Evolutionary conservation across 2,888 invertebrate species (phyloP), one percentile per base, ranked within the genome.

Genomic region (Homarus gammarus): DNA sequence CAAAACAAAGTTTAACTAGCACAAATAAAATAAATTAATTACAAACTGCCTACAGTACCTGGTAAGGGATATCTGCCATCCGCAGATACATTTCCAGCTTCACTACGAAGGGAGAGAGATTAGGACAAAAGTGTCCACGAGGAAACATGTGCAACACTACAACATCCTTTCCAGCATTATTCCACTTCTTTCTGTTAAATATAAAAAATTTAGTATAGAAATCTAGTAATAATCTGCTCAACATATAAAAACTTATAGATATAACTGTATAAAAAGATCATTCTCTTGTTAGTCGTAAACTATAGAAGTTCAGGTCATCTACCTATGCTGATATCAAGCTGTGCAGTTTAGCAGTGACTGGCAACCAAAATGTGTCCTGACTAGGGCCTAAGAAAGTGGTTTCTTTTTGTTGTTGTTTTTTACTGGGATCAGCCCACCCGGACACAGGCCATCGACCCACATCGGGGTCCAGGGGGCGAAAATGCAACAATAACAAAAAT

Each of bases 71-170:
- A 15, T 36, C 40, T 5, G 87, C 87, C 73, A 87, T 72, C 31
- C 87, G 36, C n/a, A 87, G 61, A 44, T 87, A 87, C 0, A 75
- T 87, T 44, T 87, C 87, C 27, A 87, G 61, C 36, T 87, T 87
- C 33, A 87, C 33, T 10, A 87, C 87, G 36, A 87, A 87, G 15
- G 87, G 87, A 18, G 87, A 87, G 38, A 87, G 61, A 56, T 61
- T 87, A 1, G 87, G 87, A 51, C 87, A 82, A 73, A 31, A 56
- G 38, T 31, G 51, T 40, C 87, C 87, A 12, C 87, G 38, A 8
- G 81, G 73, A 64, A 87, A 82, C 27, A 73, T 79, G 56, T 87
- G 87, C 22, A 87, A 61, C n/a, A 87, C 82, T 31, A 87, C 87
- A 15, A 82, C 40, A 44, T 82, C 87, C 27, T 82, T 73, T 5